Evolutionary conservation across 1,140 invertebrate species (phyloP).

Genomic region (Dryas iulia): DNA sequence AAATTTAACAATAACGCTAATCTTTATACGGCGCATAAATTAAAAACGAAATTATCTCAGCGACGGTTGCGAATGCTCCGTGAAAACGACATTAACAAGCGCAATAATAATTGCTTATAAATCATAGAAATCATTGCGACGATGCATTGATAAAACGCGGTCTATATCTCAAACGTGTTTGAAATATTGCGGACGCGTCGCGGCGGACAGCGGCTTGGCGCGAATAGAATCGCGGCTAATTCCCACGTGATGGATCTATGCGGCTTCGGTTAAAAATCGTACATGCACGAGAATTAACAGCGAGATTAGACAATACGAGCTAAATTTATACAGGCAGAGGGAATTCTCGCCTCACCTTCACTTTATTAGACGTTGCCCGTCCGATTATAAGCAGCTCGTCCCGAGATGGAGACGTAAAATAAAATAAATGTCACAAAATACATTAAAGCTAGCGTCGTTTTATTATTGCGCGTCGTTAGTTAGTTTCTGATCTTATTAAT

Average conservation of each 20-base stretch:
- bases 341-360: not conserved
- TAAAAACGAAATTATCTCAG: slow-evolving; percentile 60
- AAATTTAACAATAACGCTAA: slow-evolving; percentile 26
- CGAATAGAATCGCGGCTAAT: slow-evolving; percentile 62
- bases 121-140: slow-evolving; percentile 75
- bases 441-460: slow-evolving; percentile 23
- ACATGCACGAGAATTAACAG: slow-evolving; percentile 21
- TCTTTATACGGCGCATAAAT: slow-evolving; percentile 46
- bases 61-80: slow-evolving; percentile 62
- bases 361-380: not conserved
- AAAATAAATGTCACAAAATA: slow-evolving; percentile 18
- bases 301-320: slow-evolving; percentile 14
- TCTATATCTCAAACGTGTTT: slow-evolving; percentile 71
- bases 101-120: slow-evolving; percentile 78
- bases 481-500: slow-evolving; percentile 36
- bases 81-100: slow-evolving; percentile 73
- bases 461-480: slow-evolving; percentile 26
- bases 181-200: slow-evolving; percentile 72
- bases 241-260: slow-evolving; percentile 70
- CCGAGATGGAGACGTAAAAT: slow-evolving; percentile 9
- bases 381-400: not conserved
- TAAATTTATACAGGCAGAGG: not conserved
- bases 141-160: slow-evolving; percentile 77
- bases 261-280: slow-evolving; percentile 34
- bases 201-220: slow-evolving; percentile 66